phyloP scores from a whole-genome alignment of 2,113 vertebrate species.

The Platysternon megacephalum region DNA sequence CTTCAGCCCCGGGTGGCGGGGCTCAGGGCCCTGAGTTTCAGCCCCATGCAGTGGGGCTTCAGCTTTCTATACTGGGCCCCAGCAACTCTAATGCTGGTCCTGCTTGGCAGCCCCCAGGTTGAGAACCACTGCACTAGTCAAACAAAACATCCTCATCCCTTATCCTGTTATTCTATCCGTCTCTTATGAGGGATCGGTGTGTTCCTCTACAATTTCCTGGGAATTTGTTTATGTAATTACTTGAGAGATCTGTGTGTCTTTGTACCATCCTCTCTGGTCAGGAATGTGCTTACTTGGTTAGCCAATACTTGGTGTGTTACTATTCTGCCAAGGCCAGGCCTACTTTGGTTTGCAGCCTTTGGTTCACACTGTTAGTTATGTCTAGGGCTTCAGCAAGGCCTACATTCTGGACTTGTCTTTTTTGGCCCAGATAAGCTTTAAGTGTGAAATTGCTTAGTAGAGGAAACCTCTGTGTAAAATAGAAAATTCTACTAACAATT shows the following conservation, averaged over 20 bases:
- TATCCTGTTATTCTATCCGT: neutral
- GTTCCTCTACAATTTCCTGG: neutral
- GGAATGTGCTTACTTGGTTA: neutral
- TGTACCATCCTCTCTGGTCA: neutral
- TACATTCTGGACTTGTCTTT: neutral
- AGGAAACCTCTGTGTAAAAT: neutral
- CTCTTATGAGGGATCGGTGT: neutral
- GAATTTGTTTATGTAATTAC: neutral
- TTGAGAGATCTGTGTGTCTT: neutral
- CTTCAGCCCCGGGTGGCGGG: no score
- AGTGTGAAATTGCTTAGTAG: neutral
- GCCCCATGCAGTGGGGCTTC: no score
- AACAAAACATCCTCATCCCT: neutral
- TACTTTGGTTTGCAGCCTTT: neutral
- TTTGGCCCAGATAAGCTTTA: neutral
- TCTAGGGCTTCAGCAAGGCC: neutral
- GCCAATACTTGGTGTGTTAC: neutral
- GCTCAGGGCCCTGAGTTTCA: no score
- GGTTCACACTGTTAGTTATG: neutral
- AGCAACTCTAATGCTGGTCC: no score
- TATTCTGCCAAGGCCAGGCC: neutral
- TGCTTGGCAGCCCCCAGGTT: no score
- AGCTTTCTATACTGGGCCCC: no score
- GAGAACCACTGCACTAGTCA: neutral
- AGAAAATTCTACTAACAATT: neutral